These are phyloP conservation scores for Stramonita haemastoma DNA, from an alignment of 2,888 invertebrate species.

Conservation along the genomic window DNA sequence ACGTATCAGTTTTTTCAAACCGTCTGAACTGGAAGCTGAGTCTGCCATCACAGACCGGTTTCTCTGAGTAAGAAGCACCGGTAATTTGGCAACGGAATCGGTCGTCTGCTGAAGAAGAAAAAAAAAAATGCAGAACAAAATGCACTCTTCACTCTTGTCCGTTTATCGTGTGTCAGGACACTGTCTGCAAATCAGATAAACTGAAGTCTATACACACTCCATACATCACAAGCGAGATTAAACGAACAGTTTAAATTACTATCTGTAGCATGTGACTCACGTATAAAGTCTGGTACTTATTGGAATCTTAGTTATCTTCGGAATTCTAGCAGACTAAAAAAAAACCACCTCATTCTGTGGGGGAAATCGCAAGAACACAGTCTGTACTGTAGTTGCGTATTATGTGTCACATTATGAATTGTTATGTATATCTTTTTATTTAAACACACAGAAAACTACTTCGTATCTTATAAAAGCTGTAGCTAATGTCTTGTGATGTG, in stretches of 20 bases:
- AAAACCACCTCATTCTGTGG: conserved; percentile 26
- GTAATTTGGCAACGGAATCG: conserved; percentile 35
- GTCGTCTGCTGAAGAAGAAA: conserved; percentile 31
- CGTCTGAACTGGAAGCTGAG: conserved; percentile 22
- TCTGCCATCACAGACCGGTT: conserved; percentile 38
- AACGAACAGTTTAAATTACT: neutral
- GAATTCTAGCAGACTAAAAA: conserved; percentile 41
- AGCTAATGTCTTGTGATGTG: too few relatives aligned
- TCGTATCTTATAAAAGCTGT: too few relatives aligned
- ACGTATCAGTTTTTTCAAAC: conserved; percentile 45
- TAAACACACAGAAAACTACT: too few relatives aligned
- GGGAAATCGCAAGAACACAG: neutral
- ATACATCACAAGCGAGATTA: neutral
- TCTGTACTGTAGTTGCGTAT: conserved; percentile 7
- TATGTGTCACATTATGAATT: neutral
- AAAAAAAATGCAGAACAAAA: conserved; percentile 1
- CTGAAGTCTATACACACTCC: neutral
- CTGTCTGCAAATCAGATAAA: neutral
- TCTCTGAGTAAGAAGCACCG: neutral
- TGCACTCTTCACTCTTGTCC: conserved; percentile 19
- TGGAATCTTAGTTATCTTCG: conserved; percentile 41
- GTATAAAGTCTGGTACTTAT: neutral
- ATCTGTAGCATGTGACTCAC: neutral
- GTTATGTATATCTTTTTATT: too few relatives aligned
- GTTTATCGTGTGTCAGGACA: neutral